Percentiles rank a stretch among this genome's conserved stretches.
Conservation (phyloP, 2,113 vertebrate genomes). For the Strigops habroptila region DNA sequence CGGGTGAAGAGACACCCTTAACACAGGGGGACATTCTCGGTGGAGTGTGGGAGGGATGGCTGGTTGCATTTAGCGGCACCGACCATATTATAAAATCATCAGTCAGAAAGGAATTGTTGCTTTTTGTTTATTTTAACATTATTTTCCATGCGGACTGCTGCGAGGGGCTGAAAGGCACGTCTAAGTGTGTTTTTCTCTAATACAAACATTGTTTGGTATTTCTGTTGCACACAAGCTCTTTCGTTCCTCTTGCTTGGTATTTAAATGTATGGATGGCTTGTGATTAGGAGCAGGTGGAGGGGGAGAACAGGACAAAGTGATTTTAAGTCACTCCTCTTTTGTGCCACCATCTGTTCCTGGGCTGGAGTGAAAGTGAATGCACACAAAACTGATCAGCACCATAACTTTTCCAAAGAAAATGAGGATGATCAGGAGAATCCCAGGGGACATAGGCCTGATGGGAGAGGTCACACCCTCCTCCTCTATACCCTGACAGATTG, state of each 20-base stretch:
- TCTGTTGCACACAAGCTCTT: constrained; percentile 57
- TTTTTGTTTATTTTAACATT: constrained; percentile 64
- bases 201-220: constrained; percentile 62
- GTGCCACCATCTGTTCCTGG: constrained; percentile 66
- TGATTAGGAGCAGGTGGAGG: constrained; percentile 66
- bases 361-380: constrained; percentile 63
- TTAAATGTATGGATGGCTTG: constrained; percentile 65
- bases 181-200: constrained; percentile 44
- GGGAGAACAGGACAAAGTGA: constrained; percentile 60
- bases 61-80: background rate
- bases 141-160: constrained; percentile 60
- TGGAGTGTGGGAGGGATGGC: background rate
- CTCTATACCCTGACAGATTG: constrained; percentile 59
- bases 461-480: constrained; percentile 60
- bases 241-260: constrained; percentile 62
- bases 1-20: background rate
- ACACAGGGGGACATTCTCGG: background rate
- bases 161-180: constrained; percentile 44
- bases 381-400: constrained; percentile 52
- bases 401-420: constrained; percentile 65
- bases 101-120: constrained; percentile 52
- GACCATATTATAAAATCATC: constrained; percentile 63
- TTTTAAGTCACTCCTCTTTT: constrained; percentile 65
- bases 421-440: constrained; percentile 59
- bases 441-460: constrained; percentile 39